Evolutionary conservation across 2,797 vertebrate genomes (phyloP).

Genomic region (Tachyglossus aculeatus): DNA sequence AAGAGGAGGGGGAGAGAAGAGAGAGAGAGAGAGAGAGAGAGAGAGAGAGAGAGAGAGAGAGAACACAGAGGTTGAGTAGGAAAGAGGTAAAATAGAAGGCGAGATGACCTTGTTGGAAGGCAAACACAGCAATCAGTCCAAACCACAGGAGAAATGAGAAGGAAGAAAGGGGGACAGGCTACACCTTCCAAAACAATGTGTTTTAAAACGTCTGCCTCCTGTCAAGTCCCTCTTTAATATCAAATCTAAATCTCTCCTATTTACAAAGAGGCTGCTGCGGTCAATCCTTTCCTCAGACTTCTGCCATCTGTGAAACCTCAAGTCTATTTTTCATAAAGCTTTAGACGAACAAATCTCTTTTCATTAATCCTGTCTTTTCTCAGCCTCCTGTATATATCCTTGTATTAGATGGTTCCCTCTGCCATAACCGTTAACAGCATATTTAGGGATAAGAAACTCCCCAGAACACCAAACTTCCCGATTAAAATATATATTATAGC

Average conservation of each 20-base stretch:
- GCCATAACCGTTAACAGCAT: slow-evolving; percentile 23
- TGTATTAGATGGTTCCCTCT: neutral
- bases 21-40: neutral
- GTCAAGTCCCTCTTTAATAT: slow-evolving; percentile 51
- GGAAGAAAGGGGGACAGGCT: neutral
- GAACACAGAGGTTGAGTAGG: neutral
- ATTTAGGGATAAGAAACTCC: slow-evolving; percentile 49
- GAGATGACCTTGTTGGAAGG: neutral
- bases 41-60: too few relatives aligned
- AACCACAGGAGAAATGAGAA: neutral
- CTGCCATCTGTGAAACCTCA: slow-evolving; percentile 44
- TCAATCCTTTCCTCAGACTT: slow-evolving; percentile 43
- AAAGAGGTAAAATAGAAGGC: neutral
- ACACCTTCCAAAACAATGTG: neutral
- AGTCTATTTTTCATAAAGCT: slow-evolving; percentile 52
- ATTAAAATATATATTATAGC: slow-evolving; percentile 24
- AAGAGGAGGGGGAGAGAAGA: neutral
- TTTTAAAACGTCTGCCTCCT: neutral
- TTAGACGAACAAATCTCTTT: slow-evolving; percentile 56
- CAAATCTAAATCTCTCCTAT: slow-evolving; percentile 50
- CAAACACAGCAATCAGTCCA: neutral
- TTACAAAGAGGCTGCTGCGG: slow-evolving; percentile 47
- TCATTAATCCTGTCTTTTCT: slow-evolving; percentile 50
- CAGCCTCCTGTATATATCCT: neutral
- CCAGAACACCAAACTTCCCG: slow-evolving; percentile 41